phyloP scores from a whole-genome alignment of 2,797 vertebrate species.

The Pangasius mekongensis region DNA sequence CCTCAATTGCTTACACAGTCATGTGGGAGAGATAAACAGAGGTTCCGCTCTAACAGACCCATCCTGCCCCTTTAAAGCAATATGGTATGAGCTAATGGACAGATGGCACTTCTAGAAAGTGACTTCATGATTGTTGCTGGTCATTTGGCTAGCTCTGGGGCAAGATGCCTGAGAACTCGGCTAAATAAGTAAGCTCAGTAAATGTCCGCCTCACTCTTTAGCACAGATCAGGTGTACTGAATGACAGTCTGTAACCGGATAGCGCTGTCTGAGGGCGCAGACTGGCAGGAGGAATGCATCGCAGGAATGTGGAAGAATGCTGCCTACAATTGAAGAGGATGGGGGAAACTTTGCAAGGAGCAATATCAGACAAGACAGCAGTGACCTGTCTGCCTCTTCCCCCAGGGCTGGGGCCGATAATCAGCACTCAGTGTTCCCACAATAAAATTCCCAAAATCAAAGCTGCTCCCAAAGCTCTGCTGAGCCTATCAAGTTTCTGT shows the following conservation, averaged over 20 bases:
- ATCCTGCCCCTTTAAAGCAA: conserved; percentile 22
- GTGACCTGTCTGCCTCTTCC: conserved; percentile 19
- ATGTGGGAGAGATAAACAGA: conserved; percentile 16
- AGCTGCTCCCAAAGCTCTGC: background rate
- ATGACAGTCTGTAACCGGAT: conserved; percentile 69
- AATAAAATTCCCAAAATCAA: background rate
- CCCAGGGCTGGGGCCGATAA: background rate
- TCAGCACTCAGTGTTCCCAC: background rate
- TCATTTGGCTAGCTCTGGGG: conserved; percentile 42
- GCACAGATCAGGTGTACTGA: conserved; percentile 69
- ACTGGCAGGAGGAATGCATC: conserved; percentile 62
- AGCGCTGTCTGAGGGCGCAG: conserved; percentile 59
- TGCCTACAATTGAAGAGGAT: conserved; percentile 47
- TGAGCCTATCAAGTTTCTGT: background rate
- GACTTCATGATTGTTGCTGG: conserved; percentile 30
- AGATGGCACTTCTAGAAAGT: conserved; percentile 37
- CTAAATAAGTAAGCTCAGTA: conserved; percentile 55
- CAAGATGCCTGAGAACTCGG: conserved; percentile 58
- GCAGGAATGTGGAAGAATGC: conserved; percentile 69
- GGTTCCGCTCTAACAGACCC: conserved; percentile 19
- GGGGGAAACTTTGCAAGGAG: conserved; percentile 27
- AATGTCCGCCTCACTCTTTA: conserved; percentile 53
- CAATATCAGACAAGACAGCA: conserved; percentile 52
- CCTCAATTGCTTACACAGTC: background rate
- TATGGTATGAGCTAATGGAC: conserved; percentile 42